Base-by-base conservation (phyloP, 2,113 vertebrate genomes). In the Dicerorhinus sumatrensis region DNA sequence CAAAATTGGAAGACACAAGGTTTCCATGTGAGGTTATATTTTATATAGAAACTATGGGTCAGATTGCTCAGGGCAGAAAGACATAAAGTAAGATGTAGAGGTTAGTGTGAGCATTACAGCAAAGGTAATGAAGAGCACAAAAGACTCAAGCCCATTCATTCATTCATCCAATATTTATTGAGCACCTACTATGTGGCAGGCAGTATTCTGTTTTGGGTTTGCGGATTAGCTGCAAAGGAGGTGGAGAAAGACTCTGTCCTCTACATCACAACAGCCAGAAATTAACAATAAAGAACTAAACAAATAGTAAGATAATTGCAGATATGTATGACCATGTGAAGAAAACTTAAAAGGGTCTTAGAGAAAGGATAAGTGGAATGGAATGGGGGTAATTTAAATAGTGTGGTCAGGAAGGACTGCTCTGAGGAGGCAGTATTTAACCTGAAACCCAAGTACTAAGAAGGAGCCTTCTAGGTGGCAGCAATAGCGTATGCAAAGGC, bases 21-120 rank as follows among this genome's bases (percentile, higher is more conserved):
- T 72, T 48, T 79, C 46, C 18, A 25, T 9, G 33, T 4, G 3
- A 42, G 5, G 11, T 77, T 91, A 29, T 48, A 69, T 81, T 92
- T 80, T 83, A 65, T 58, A 33, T 80, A 87, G 76, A 89, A 92
- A 87, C 11, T 46, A 29, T 4, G 75, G 58, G 6, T 70, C 27
- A 95, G 54, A 81, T 86, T 79, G 79, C 17, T 91, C 33, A 51
- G 14, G 89, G 42, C 21, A 81, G 89, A 97, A 87, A 67, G 46
- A 17, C 72, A 60, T 33, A 36, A 67, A 56, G 58, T 80, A 42
- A 81, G 56, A 91, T 56, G 70, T 70, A 76, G 36, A 89, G 36
- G n/a, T 89, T 93, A 62, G 42, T 46, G 10, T 16, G 25, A 89
- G 21, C 27, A 25, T 72, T 70, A 27, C 6, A 88, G 56, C 17